Percentiles rank a stretch among this genome's conserved stretches.
Conservation (phyloP, 2,888 invertebrate species). For the Polymixis lichenea region DNA sequence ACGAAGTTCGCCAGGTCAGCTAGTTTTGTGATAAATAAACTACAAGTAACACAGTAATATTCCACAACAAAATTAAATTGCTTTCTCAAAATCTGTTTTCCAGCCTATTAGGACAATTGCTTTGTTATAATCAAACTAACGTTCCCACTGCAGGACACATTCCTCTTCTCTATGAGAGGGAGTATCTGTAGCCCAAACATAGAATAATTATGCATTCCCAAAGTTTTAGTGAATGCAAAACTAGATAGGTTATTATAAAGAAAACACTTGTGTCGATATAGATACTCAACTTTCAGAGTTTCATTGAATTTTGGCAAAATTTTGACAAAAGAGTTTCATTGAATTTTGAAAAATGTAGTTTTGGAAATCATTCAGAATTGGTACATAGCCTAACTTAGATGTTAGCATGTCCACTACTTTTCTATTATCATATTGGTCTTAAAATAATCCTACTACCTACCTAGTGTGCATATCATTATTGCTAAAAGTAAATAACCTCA, state of each 20-base stretch:
- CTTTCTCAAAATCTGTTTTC: not conserved
- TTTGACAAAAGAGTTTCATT: too few relatives aligned
- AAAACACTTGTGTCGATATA: not conserved
- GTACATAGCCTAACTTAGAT: not conserved
- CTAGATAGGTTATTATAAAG: not conserved
- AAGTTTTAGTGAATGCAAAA: not conserved
- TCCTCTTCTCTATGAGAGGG: too few relatives aligned
- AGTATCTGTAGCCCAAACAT: not conserved
- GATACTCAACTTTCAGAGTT: too few relatives aligned
- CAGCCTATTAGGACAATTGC: not conserved
- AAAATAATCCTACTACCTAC: not conserved
- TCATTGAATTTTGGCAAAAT: not conserved
- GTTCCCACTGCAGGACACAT: too few relatives aligned
- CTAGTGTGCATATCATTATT: not conserved
- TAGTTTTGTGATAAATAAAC: too few relatives aligned
- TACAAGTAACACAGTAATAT: not conserved
- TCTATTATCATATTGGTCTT: not conserved
- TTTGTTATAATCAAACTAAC: too few relatives aligned
- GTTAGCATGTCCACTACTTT: not conserved
- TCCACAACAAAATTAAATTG: too few relatives aligned
- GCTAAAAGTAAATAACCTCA: slow-evolving; percentile 28
- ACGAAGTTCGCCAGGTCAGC: too few relatives aligned
- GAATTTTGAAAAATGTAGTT: not conserved
- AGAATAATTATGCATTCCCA: not conserved
- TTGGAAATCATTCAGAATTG: not conserved